phyloP scores from a whole-genome alignment of 1,140 invertebrate species.

The Apis cerana region DNA sequence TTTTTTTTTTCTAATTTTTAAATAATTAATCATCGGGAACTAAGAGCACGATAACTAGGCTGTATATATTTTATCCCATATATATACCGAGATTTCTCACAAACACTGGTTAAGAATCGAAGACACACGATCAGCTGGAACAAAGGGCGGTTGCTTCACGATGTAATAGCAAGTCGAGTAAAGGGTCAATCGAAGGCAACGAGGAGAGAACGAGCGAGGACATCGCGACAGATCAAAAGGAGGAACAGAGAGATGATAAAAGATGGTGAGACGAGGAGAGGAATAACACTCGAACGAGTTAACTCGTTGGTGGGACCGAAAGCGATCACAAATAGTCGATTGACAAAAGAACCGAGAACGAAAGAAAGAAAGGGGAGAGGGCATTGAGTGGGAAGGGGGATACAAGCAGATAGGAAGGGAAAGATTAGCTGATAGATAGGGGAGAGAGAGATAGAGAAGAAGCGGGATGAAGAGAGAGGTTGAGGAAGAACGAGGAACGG shows the following conservation, averaged over 20 bases:
- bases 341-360: conserved; percentile 48
- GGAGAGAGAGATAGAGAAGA: not conserved
- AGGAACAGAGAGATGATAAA: not conserved
- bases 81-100: not conserved
- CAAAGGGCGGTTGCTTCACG: conserved; percentile 1
- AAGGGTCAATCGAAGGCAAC: conserved; percentile 39
- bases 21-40: no score
- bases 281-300: conserved; percentile 37
- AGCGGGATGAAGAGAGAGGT: not conserved
- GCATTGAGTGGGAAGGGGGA: not conserved
- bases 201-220: conserved; percentile 4
- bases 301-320: conserved; percentile 47
- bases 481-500: conserved; percentile 1
- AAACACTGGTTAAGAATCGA: not conserved
- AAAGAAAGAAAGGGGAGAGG: conserved; percentile 21
- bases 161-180: conserved; percentile 10
- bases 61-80: not conserved
- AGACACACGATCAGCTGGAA: not conserved
- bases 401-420: no score
- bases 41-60: not conserved
- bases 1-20: no score
- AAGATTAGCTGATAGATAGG: not conserved
- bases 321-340: conserved; percentile 57
- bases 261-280: conserved; percentile 5
- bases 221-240: not conserved